Base-by-base conservation (phyloP, 2,113 vertebrate species). In the human (Homo sapiens) region DNA sequence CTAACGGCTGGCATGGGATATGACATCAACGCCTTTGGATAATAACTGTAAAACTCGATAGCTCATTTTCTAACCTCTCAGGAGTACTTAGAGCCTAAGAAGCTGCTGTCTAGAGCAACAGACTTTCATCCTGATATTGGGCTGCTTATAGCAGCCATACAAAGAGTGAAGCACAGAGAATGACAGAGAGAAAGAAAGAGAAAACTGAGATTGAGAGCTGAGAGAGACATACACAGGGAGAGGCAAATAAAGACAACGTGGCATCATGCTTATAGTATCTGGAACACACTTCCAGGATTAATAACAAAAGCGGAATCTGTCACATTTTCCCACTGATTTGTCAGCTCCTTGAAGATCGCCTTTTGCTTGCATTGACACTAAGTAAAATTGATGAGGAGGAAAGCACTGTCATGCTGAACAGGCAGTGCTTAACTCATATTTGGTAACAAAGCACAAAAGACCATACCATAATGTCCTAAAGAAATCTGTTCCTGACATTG, bases 341-440 rank as follows among this genome's bases (percentile, higher is more conserved):
- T 84, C 48, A 43, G 6, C 27, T 93, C 55, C 38, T 48, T 70
- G 22, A 38, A 76, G 40, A 61, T 13, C 6, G 32, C 18, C 55
- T n/a, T 87, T 86, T 43, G 35, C 57, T 89, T 79, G 17, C 22
- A 91, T 38, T 2, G 8, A 89, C 16, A 11, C 40, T 61, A 92
- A 82, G n/a, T 64, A 59, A 84, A 96, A 70, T 90, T 50, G 84
- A 38, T 40, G 23, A 96, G 52, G 48, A 50, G 27, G 16, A 93
- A 86, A 80, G 55, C 8, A 35, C 3, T 14, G 50, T 68, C 70
- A 82, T 8, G 16, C 25, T 83, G 52, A 84, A 38, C 8, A 76
- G 7, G 57, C 38, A 70, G 40, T 43, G 27, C 10, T 61, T 75
- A 91, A 75, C 27, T 70, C 45, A 64, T 14, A 11, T 50, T 66